Base-by-base conservation (phyloP, 2,797 vertebrate genomes). In the Bradypodion pumilum region DNA sequence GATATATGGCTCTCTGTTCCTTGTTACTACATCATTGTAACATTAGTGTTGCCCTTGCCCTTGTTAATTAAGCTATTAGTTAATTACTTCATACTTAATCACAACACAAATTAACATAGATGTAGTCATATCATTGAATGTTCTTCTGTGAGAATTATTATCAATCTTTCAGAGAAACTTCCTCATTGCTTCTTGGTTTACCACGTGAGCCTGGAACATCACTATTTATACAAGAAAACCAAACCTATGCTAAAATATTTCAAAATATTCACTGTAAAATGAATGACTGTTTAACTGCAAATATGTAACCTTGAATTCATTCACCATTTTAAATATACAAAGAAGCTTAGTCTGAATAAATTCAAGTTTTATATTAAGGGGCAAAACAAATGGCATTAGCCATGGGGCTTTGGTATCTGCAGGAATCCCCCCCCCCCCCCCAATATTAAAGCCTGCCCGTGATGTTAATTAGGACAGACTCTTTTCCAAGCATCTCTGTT, bases 171-270 rank as follows among this genome's bases (percentile, higher is more conserved):
- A 74, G 29, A 37, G 37, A 62, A 78, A 37, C 25, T 32, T 66
- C 40, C 6, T 27, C 1, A 82, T 29, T 42, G 21, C 49, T 72
- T 16, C 52, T 29, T 80, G 35, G 4, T 80, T 23, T 40, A 46
- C 7, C 73, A 87, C 32, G 25, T 75, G 56, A 56, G 32, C 35
- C 74, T 59, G 32, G 32, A 37, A 76, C 13, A 9, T 23, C 35
- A 37, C n/a, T 10, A 27, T 60, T 60, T 59, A 16, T 10, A 29
- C 23, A 60, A 42, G 12, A 77, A 77, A 77, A 40, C 35, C 78
- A 86, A 74, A 87, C 83, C 84, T 46, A 68, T 82, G 80, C 62
- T 42, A 78, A 90, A 89, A 37, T 62, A 46, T 81, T 85, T 83
- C 1, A 23, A 83, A 90, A 69, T 52, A 44, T 1, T 80, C 37